phyloP scores from a whole-genome alignment of 2,797 vertebrate genomes.

The Galaxias olidus region DNA sequence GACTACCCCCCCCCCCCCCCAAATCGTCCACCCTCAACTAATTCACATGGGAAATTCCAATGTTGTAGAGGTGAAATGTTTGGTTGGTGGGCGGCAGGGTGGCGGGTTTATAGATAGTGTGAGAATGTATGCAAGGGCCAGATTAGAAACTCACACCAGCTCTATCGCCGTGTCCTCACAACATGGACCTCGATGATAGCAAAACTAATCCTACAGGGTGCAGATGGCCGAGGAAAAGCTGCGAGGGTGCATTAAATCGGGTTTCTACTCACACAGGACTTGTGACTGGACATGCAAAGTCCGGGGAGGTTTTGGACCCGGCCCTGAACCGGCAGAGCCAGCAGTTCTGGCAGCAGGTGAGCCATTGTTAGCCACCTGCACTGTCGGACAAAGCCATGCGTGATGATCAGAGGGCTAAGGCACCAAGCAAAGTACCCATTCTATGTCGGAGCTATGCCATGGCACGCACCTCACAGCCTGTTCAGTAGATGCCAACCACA shows the following conservation, averaged over 20 bases:
- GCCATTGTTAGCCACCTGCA: slow-evolving; percentile 25
- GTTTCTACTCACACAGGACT: slow-evolving; percentile 30
- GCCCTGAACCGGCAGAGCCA: not conserved
- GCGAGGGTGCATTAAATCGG: slow-evolving; percentile 27
- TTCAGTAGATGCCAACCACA: no score
- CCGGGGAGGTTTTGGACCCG: not conserved
- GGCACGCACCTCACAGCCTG: no score
- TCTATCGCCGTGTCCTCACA: slow-evolving; percentile 37
- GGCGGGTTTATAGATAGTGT: slow-evolving; percentile 42
- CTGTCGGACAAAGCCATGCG: no score
- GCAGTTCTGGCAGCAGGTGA: slow-evolving; percentile 19
- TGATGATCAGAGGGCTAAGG: no score
- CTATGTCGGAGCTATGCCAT: no score
- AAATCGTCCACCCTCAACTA: no score
- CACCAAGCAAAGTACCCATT: no score
- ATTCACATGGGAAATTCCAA: slow-evolving; percentile 20
- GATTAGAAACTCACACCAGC: slow-evolving; percentile 44
- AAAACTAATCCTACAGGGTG: slow-evolving; percentile 43
- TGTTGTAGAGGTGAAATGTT: slow-evolving; percentile 32
- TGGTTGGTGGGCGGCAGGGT: slow-evolving; percentile 32
- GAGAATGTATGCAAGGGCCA: slow-evolving; percentile 48
- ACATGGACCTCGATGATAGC: slow-evolving; percentile 38
- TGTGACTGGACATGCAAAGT: not conserved
- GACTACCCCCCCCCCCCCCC: no score
- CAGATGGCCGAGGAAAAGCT: slow-evolving; percentile 29